phyloP scores from a whole-genome alignment of 2,113 vertebrate species.

The Alectura lathami region DNA sequence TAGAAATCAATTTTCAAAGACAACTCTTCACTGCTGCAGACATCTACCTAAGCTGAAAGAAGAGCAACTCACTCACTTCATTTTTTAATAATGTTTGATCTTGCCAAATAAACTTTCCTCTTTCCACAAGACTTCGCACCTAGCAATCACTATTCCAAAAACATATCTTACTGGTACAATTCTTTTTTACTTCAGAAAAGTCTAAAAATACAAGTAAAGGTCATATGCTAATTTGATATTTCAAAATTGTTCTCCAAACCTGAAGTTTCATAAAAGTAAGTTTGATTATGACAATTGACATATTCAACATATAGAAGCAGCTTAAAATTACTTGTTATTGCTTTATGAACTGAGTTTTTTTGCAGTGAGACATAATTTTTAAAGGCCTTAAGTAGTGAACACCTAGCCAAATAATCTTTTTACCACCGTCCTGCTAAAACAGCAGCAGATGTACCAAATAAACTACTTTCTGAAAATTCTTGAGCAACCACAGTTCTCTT shows the following conservation, averaged over 20 bases:
- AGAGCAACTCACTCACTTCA: not conserved
- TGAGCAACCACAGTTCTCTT: not conserved
- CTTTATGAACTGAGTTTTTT: not conserved
- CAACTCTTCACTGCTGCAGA: not conserved
- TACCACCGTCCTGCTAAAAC: not conserved
- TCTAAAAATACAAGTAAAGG: constrained; percentile 73
- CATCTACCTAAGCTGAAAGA: not conserved
- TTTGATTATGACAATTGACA: constrained; percentile 64
- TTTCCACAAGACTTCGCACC: constrained; percentile 12
- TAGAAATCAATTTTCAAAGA: not conserved
- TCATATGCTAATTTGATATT: constrained; percentile 78
- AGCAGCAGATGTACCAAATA: not conserved
- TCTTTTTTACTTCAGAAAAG: constrained; percentile 37
- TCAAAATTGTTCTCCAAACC: constrained; percentile 67
- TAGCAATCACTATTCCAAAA: constrained; percentile 53
- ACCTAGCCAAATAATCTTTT: not conserved
- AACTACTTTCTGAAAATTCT: not conserved
- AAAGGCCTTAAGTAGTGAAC: not conserved
- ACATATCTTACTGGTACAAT: constrained; percentile 29
- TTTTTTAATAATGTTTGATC: not conserved
- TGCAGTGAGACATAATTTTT: not conserved
- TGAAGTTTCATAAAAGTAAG: constrained; percentile 59
- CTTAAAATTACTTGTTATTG: not conserved
- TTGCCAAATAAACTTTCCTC: not conserved
- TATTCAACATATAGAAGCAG: not conserved